Conservation (phyloP, 2,888 invertebrate genomes). For the Nomada fabriciana region DNA sequence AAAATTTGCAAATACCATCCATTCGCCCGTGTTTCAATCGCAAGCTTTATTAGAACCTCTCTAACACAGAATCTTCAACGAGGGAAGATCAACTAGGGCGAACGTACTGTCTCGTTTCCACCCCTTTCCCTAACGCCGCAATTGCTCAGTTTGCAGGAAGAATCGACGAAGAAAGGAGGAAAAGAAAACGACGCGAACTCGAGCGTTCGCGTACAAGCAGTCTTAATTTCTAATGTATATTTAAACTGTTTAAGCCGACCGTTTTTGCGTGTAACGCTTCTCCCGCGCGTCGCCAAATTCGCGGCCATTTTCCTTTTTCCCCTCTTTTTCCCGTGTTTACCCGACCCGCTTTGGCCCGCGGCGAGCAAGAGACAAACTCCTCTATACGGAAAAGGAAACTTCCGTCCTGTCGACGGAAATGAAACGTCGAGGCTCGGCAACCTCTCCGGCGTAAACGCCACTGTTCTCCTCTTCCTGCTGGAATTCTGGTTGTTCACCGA, state of each 20-base stretch:
- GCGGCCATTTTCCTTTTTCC: conserved; percentile 36
- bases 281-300: background rate
- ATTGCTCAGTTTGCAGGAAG: conserved; percentile 24
- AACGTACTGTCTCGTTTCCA: conserved; percentile 38
- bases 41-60: background rate
- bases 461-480: conserved; percentile 56
- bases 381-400: conserved; percentile 67
- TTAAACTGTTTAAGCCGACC: conserved; percentile 76
- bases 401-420: conserved; percentile 75
- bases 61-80: conserved; percentile 6
- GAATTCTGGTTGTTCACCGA: conserved; percentile 55
- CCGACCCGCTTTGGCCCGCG: conserved; percentile 60
- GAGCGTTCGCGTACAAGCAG: conserved; percentile 63
- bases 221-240: conserved; percentile 78
- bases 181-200: conserved; percentile 45
- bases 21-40: background rate
- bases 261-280: conserved; percentile 58
- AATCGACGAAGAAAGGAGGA: conserved; percentile 43
- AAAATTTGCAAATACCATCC: background rate
- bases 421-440: conserved; percentile 71
- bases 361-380: conserved; percentile 64
- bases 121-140: background rate
- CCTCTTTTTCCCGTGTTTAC: conserved; percentile 55
- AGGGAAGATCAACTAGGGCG: conserved; percentile 51
- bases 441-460: conserved; percentile 66